phyloP scores from a whole-genome alignment of 2,113 vertebrate genomes.

The Cyprinus carpio region DNA sequence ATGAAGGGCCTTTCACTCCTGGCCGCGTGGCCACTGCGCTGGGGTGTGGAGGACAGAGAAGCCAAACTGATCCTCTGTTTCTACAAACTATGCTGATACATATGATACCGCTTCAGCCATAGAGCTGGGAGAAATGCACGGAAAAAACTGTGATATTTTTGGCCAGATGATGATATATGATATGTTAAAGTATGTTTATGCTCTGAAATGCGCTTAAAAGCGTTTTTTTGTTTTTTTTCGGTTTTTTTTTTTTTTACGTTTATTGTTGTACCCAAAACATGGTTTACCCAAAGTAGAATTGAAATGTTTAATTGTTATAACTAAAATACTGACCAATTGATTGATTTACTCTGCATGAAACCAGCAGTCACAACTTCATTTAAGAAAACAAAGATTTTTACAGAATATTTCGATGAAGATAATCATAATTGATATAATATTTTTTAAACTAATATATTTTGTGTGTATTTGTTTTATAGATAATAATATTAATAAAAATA shows the following conservation, averaged over 20 bases:
- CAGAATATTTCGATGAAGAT: too few species aligned
- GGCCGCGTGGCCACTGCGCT: constrained; percentile 44
- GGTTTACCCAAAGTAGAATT: not conserved
- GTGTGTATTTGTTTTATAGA: not conserved
- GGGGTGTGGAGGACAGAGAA: not conserved
- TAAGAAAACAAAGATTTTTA: too few species aligned
- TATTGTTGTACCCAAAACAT: not conserved
- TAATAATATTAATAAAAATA: not conserved
- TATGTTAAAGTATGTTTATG: not conserved
- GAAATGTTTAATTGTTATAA: not conserved
- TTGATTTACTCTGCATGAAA: not conserved
- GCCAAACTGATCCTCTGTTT: constrained; percentile 2
- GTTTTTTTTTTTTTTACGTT: too few species aligned
- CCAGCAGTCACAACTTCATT: not conserved
- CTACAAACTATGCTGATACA: not conserved
- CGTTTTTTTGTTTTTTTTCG: not conserved
- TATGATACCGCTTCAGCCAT: not conserved
- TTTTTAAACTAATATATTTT: not conserved
- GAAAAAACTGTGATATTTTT: not conserved
- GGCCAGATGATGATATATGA: not conserved
- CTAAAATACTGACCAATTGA: not conserved
- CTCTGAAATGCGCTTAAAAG: not conserved
- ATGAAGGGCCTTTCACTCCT: constrained; percentile 54
- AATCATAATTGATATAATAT: too few species aligned
- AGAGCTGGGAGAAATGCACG: not conserved